Conservation (phyloP, 2,888 invertebrate genomes). For the Troilus luridus region DNA sequence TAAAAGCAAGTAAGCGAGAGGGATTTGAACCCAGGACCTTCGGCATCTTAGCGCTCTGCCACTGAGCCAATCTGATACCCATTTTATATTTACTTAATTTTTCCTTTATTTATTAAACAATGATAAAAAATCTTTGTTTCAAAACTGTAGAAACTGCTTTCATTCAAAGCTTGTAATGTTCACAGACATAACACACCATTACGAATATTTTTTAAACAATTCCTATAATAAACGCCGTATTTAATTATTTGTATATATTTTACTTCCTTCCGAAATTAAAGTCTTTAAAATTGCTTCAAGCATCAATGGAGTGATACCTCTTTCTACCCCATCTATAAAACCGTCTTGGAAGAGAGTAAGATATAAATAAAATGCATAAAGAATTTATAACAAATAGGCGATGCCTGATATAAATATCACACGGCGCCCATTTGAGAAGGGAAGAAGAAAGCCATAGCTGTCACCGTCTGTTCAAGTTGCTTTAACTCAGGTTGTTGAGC, state of each 20-base stretch:
- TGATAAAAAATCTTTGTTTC: no score
- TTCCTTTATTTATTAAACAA: no score
- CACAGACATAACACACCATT: no score
- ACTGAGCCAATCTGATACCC: no score
- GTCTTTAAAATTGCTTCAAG: neutral
- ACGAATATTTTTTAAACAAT: neutral
- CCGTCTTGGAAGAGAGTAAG: neutral
- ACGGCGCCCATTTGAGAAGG: neutral
- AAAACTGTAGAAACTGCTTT: no score
- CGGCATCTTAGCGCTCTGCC: no score
- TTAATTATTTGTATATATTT: neutral
- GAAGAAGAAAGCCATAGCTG: neutral
- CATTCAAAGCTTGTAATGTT: no score
- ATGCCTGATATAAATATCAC: conserved; percentile 13
- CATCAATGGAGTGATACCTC: neutral
- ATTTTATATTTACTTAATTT: no score
- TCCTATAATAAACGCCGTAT: neutral
- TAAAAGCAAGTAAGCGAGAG: no score
- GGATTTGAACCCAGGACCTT: no score
- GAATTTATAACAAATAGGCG: neutral
- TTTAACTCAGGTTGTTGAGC: neutral
- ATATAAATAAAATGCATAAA: neutral
- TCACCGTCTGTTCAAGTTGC: neutral
- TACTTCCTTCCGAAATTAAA: neutral
- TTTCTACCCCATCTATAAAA: neutral